Evolutionary conservation across 2,113 vertebrate species (phyloP), one percentile per base, ranked within the genome.

Genomic region (Anhinga rufa): DNA sequence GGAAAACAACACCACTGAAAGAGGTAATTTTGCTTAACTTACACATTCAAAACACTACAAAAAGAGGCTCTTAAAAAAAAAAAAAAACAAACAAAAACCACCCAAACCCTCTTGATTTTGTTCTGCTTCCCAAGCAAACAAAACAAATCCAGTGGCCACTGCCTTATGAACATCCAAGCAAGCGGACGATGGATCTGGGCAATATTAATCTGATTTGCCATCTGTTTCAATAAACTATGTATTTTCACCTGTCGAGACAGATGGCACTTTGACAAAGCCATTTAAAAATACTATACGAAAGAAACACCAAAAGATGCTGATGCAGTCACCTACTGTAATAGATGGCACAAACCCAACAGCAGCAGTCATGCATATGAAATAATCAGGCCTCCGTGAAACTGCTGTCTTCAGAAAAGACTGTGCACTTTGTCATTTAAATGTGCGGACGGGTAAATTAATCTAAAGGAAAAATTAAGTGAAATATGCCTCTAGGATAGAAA

Each of bases 261-360:
- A 96, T 38, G 51, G 87, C 88, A 57, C 51, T 86, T 82, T 85
- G 90, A 94, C 72, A 82, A 58, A 92, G 62, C 60, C 61, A 90
- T 76, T 96, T 89, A 62, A 95, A 93, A 95, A 95, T 26, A 84
- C 60, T 25, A 14, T 52, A 76, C 3, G 4, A 90, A 94, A 78
- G 46, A 57, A 85, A 88, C 12, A 28, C 86, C 46, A 70, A 76
- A 64, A 90, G 80, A 83, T 77, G 94, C 94, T 92, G 88, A 97
- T 84, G 93, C 80, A 88, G 92, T 75, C 93, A 83, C 42, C 94
- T 93, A 38, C 88, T 66, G 90, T 21, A 80, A 88, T 21, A 79
- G 65, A 82, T 52, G 93, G 92, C 76, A 87, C 42, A 28, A 31
- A 36, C 36, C 91, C 95, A 95, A 28, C 36, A 57, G 62, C 12